phyloP scores from a whole-genome alignment of 2,113 vertebrate species.

The Tichodroma muraria region DNA sequence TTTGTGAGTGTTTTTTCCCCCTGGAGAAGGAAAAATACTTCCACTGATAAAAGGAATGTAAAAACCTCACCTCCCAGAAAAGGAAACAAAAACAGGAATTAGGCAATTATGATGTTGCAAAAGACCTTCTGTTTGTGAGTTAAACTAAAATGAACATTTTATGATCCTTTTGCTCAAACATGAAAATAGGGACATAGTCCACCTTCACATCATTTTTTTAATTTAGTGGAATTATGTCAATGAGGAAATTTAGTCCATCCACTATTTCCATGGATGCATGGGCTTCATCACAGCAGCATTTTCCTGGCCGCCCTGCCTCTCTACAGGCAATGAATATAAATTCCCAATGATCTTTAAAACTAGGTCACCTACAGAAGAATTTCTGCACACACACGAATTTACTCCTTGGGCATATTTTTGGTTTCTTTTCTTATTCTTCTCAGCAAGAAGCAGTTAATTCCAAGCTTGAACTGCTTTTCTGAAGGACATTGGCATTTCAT shows the following conservation, averaged over 20 bases:
- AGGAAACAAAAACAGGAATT: not conserved
- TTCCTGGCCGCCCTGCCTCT: not conserved
- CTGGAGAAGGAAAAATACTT: not conserved
- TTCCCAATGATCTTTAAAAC: conserved; percentile 4
- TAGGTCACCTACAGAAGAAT: not conserved
- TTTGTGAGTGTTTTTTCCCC: not conserved
- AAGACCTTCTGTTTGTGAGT: not conserved
- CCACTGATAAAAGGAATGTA: not conserved
- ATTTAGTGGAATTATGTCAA: not conserved
- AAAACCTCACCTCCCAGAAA: not conserved
- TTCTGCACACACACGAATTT: not conserved
- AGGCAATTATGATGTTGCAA: not conserved
- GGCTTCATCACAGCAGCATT: not conserved
- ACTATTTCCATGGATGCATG: not conserved
- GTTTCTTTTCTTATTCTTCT: not conserved
- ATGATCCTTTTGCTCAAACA: not conserved
- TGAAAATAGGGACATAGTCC: not conserved
- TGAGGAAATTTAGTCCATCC: not conserved
- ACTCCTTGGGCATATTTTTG: not conserved
- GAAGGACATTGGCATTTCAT: not conserved
- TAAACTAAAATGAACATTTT: not conserved
- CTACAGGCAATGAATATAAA: not conserved
- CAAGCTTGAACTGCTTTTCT: not conserved
- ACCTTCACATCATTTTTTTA: not conserved
- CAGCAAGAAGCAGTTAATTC: not conserved